Evolutionary conservation across 2,888 invertebrate species (phyloP).

Genomic region (Mimachlamys varia): DNA sequence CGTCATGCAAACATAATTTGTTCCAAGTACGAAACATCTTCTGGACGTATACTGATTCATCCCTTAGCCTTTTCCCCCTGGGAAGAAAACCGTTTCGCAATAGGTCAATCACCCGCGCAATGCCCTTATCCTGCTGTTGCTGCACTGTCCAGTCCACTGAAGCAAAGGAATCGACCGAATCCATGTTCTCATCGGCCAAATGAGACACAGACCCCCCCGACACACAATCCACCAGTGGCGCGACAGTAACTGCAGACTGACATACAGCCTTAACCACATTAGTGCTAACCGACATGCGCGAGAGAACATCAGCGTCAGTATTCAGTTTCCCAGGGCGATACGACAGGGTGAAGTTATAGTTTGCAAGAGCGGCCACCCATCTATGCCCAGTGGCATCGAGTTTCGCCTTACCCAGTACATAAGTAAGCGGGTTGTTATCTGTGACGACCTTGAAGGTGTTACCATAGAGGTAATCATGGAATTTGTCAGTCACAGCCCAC

Average conservation of each 20-base stretch:
- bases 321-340: conserved; percentile 41
- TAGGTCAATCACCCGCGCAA: too few species aligned
- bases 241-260: neutral
- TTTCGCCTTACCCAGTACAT: too few species aligned
- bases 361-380: too few species aligned
- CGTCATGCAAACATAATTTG: neutral
- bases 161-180: neutral
- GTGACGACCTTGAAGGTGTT: too few species aligned
- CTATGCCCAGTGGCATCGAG: too few species aligned
- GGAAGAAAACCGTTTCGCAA: neutral
- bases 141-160: neutral
- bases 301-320: conserved; percentile 43
- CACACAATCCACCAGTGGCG: neutral
- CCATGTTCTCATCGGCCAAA: neutral
- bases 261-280: too few species aligned
- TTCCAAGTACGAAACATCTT: neutral
- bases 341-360: conserved; percentile 19
- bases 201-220: neutral
- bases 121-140: neutral
- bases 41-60: neutral
- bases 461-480: too few species aligned
- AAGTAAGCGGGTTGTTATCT: too few species aligned
- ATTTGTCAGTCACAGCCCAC: too few species aligned
- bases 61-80: neutral
- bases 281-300: conserved; percentile 21